Evolutionary conservation across 2,797 vertebrate genomes (phyloP), one percentile per base, ranked within the genome.

Genomic region (Parauchenoglanis ngamensis): DNA sequence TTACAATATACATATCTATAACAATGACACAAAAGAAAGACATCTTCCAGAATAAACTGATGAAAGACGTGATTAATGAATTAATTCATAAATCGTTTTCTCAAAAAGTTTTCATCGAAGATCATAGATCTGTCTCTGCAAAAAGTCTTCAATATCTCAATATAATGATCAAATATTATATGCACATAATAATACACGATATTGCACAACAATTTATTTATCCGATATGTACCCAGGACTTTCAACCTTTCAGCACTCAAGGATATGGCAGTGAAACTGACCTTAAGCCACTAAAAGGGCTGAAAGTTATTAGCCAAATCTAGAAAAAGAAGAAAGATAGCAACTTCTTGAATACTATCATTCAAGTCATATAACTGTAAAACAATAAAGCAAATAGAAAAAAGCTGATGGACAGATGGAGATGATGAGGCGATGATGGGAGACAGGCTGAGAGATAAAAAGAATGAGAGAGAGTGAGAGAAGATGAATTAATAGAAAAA

Each of bases 281-380:
- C 40, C 44, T 78, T 78, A 79, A 68, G 61, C 3, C 57, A 87
- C 61, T 63, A 28, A 84, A 78, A 83, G 7, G 52, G 52, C 57
- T 35, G n/a, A 83, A 63, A 54, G n/a, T 63, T 75, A 83, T 86
- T 23, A 75, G 25, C n/a, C 78, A 75, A 35, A 17, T n/a, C 3
- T 5, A 5, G 4, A 23, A 77, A 28, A 40, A 6, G 19, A 44
- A 52, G 54, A 63, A 83, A 67, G 46, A 46, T 72, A 67, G 65
- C 54, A 49, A 25, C 56, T 4, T 52, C 52, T 68, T 72, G 46
- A 85, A 85, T 63, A 56, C n/a, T 73, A 72, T 61, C 80, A 72
- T 87, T 79, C 54, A 49, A 76, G 49, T 56, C 46, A 77, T 67
- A 83, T 84, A 76, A 46, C 73, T 78, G 72, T 59, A 87, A 49